Percentiles rank a stretch among this genome's conserved stretches.
Evolutionary conservation across 2,113 vertebrate genomes (phyloP).

Genomic region (Carollia perspicillata): DNA sequence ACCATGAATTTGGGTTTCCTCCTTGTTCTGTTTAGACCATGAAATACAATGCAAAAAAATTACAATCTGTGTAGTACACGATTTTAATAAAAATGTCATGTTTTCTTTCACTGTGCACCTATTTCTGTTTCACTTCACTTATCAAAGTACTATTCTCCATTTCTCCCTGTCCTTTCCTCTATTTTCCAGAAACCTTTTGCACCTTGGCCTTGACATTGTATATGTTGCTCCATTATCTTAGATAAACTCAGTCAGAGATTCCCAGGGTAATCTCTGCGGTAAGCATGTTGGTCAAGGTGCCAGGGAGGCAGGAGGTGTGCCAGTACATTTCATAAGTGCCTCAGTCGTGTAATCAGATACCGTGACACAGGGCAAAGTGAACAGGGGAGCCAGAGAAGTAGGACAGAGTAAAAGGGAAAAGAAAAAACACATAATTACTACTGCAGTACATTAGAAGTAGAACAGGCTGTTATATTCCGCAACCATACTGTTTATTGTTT

Average conservation of each 20-base stretch:
- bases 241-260: neutral
- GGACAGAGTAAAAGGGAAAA: neutral
- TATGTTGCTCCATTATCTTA: neutral
- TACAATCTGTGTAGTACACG: too few species aligned
- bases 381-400: neutral
- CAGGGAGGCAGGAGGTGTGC: neutral
- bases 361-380: neutral
- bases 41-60: neutral
- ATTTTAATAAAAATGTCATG: neutral
- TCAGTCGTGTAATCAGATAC: neutral
- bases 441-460: neutral
- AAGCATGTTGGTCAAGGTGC: neutral
- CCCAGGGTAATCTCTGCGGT: neutral
- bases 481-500: neutral
- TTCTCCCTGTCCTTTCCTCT: neutral
- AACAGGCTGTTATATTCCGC: accelerated
- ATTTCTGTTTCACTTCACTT: neutral
- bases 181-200: neutral
- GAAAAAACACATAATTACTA: neutral
- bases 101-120: neutral
- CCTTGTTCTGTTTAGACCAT: neutral
- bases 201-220: neutral
- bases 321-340: neutral
- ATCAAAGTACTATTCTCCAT: neutral
- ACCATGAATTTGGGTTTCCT: neutral